Base-by-base conservation (phyloP, 2,888 invertebrate species). In the Caenorhabditis sp. region DNA sequence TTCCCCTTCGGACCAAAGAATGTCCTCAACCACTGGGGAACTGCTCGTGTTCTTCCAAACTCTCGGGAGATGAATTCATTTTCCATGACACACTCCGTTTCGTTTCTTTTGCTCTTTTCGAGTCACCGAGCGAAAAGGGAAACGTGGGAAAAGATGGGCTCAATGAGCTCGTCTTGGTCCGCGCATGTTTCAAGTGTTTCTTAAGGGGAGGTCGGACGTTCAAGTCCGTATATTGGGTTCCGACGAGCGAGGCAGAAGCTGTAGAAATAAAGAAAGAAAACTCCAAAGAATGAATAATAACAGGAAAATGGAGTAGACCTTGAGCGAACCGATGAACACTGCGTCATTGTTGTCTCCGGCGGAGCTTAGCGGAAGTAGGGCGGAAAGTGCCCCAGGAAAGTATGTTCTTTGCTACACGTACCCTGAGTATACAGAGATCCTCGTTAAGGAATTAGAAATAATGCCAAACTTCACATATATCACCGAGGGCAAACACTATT, bases 31-130 rank as follows among this genome's bases (percentile, higher is more conserved):
- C n/a, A n/a, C n/a, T n/a, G n/a, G n/a, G n/a, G n/a, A n/a, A n/a
- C n/a, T n/a, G n/a, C n/a, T 45, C 58, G 17, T 32, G 9, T 48
- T 45, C 30, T 59, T 32, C 22, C 39, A 48, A 52, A 45, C 27
- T 46, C 56, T 56, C 66, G 30, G 48, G 56, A 65, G 65, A 66
- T 55, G 39, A 66, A 66, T 66, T 39, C 46, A 66, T 66, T 66
- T 48, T 15, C 3, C 55, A 41, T 17, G 6, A 41, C 13, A 15
- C 41, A 17, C n/a, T 41, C 41, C 6, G n/a, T 41, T 41, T 41
- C 17, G 8, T 17, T 17, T 41, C 41, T 6, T 11, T 43, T 20
- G 22, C 27, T 30, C 46, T 46, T 50, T 15, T 43, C 30, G n/a
- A 22, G 11, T 22, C 20, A 48, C 43, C 45, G 30, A 32, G 30